Evolutionary conservation across 2,113 vertebrate genomes (phyloP), one percentile per base, ranked within the genome.

Genomic region (Rhinopithecus roxellana): DNA sequence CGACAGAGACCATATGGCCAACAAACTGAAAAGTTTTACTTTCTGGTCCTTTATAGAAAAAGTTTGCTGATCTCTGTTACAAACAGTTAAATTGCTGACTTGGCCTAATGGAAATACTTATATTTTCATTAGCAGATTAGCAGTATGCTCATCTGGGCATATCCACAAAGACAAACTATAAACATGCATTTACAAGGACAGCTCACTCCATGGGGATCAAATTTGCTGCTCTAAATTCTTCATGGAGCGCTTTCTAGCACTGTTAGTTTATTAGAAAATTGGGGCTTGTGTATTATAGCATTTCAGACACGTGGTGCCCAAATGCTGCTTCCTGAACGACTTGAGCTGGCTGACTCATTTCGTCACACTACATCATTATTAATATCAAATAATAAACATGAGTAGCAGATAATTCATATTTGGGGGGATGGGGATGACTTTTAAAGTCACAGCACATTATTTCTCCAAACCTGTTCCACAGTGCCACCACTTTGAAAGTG

Each of bases 361-460:
- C 22, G 32, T 72, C 88, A 89, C 86, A 97, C 90, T 57, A 93
- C 84, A 96, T 96, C 90, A 97, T 90, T 94, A 97, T 96, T 94
- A 70, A 81, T 89, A 92, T 72, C 96, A 92, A 25, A 16, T 94
- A 98, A 98, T 92, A 97, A 97, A 90, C 64, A 55, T 8, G 82
- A 97, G 95, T 79, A 96, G 69, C 61, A 97, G 96, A 93, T 92
- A 98, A 97, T 61, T 93, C 95, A 95, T 85, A 95, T 96, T 91
- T 23, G 95, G 95, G 91, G 69, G 96, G 92, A 88, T 91, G 40
- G 70, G 91, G 84, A 35, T 79, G 74, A 67, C 79, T 94, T 97
- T 97, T 89, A 72, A 84, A 96, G 91, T 95, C 96, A 98, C 96
- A 98, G 97, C 93, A 95, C 95, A 89, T 97, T 75, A 92, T 87